phyloP scores from a whole-genome alignment of 92 coral and sea anemone genomes.

The Porites lobata region DNA sequence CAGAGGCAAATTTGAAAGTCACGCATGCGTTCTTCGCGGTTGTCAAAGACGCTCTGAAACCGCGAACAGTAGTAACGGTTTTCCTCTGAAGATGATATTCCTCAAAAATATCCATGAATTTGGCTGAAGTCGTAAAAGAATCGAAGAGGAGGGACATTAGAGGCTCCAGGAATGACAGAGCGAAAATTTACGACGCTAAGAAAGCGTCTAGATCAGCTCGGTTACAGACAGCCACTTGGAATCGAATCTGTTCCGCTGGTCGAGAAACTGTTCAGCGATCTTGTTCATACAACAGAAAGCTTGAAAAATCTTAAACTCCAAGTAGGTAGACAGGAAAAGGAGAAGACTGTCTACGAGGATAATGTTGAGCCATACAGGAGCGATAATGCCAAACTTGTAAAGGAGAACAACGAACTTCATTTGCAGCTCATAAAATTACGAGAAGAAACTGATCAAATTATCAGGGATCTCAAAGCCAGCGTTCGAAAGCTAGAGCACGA shows the following conservation, averaged over 20 bases:
- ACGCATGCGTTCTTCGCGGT: slow-evolving; percentile 94
- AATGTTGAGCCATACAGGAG: slow-evolving; percentile 98
- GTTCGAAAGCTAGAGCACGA: slow-evolving; percentile 98
- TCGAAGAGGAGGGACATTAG: slow-evolving; percentile 24
- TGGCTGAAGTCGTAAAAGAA: slow-evolving; percentile 11
- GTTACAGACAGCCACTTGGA: slow-evolving; percentile 97
- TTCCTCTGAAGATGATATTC: slow-evolving; percentile 42
- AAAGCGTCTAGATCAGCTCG: slow-evolving; percentile 98
- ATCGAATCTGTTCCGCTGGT: slow-evolving; percentile 99
- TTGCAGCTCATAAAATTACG: slow-evolving; percentile 93
- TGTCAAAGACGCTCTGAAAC: slow-evolving; percentile 80
- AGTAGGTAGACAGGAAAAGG: slow-evolving; percentile 79
- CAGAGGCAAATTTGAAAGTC: slow-evolving; percentile 98
- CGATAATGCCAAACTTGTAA: slow-evolving; percentile 98
- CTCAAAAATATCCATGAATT: slow-evolving; percentile 52
- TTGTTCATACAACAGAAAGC: slow-evolving; percentile 99
- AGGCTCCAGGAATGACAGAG: slow-evolving; percentile 83
- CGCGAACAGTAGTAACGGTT: slow-evolving; percentile 82
- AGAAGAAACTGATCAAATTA: slow-evolving; percentile 91
- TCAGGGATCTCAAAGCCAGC: slow-evolving; percentile 90
- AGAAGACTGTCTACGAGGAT: slow-evolving; percentile 87
- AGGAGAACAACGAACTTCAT: slow-evolving; percentile 98
- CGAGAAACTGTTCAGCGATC: slow-evolving; percentile 98
- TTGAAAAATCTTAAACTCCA: slow-evolving; percentile 95
- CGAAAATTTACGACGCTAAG: slow-evolving; percentile 98